Evolutionary conservation across 2,888 invertebrate genomes (phyloP), one percentile per base, ranked within the genome.

Genomic region (Busseola fusca): DNA sequence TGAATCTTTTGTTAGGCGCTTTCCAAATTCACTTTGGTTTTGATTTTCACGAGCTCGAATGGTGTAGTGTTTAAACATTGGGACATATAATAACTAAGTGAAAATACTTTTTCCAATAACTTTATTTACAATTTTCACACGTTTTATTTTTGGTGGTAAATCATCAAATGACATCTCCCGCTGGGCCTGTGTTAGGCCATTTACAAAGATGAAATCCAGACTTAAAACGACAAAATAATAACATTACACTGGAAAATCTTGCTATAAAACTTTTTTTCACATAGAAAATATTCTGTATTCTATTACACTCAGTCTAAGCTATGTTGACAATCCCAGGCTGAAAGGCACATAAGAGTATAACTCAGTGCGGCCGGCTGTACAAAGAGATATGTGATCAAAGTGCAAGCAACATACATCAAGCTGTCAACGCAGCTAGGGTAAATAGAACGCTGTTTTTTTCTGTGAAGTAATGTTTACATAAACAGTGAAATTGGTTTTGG

Each of bases 371-470:
- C 21, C 21, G 16, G 25, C 21, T 27, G 59, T 48, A 34, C 48
- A 58, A 45, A 63, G 57, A 74, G 16, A 52, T 62, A 74, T 74
- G 74, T 27, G 62, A 58, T 62, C 74, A 68, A 60, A 73, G 56
- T 74, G 73, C 57, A 69, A 74, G 74, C 69, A 50, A 45, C 37
- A 74, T 74, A 42, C 57, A 58, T 69, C 74, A 74, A 18, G 62
- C 69, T 69, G 74, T 74, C 69, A 58, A 37, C 62, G 18, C 34
- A 25, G 42, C 62, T 45, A 16, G 60, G 16, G 69, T 42, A 74
- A 42, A 74, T 16, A 57, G 21, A 45, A 74, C 18, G 34, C 60
- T 45, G 37, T 18, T 7, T 25, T 42, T 68, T 56, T 48, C 30
- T 12, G 30, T 48, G 12, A 16, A 52, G 18, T 37, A 66, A 73